Evolutionary conservation across 2,113 vertebrate species (phyloP), one percentile per base, ranked within the genome.

Genomic region (Tetraodon nigroviridis): DNA sequence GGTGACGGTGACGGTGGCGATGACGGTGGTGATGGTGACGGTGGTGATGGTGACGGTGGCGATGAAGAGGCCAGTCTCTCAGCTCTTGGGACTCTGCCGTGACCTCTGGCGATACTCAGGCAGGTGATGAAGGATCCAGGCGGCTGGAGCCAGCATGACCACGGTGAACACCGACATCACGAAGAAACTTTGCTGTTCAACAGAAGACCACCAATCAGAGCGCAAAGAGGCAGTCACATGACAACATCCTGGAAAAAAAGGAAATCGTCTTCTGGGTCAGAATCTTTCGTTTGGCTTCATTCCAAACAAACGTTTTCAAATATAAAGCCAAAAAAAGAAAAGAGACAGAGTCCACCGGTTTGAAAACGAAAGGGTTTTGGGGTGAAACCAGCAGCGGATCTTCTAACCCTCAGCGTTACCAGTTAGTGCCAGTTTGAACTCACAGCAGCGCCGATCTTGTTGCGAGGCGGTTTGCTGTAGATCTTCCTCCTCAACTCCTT

Each of bases 71-170:
- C 2, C 22, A 32, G 3, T 37, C 40, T 44, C 6, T 62, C 58
- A 55, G 60, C 22, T 10, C 54, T 21, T 44, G n/a, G 59, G 47
- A 10, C 47, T 69, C 2, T 58, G 40, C 19, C 29, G 56, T 3
- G 52, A 57, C 53, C 80, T 68, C 51, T 86, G 83, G 20, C 78
- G 88, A 47, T 87, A 90, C 50, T 87, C 83, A n/a, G 89, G 78
- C 55, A 93, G 67, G 70, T 90, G 90, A 57, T 73, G 80, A 65
- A 93, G 69, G 63, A 93, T 67, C 89, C 91, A 93, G 46, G 83
- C 92, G 16, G 90, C 88, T 0, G 90, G 91, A 50, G 80, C 81
- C 62, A 93, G 75, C 67, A 92, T 1, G 12, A 84, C 71, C 57
- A 80, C 51, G 1, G 91, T 86, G 72, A 92, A 90, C 54, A 90